Evolutionary conservation across 2,888 invertebrate genomes (phyloP), one percentile per base, ranked within the genome.

Genomic region (Venustoraphidia nigricollis): DNA sequence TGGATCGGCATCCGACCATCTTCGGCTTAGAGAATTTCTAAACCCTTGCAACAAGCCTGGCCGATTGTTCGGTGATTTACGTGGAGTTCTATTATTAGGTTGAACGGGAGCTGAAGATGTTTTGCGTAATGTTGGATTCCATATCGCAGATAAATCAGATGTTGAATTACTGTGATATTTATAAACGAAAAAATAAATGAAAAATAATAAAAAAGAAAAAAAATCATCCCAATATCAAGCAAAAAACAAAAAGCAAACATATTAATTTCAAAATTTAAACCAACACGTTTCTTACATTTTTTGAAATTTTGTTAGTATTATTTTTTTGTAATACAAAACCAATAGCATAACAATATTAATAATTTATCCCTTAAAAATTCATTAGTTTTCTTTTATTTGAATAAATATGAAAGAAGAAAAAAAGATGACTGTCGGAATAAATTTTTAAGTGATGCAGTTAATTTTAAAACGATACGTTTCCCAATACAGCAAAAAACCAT

Each of bases 41-140:
- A 79, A 76, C 55, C 79, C 79, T 57, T 77, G 77, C 59, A 79
- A 73, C 58, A 78, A 72, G 56, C 62, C 64, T 50, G 50, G 49
- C 8, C 46, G 40, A 41, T 41, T 48, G 49, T 49, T 51, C 51
- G 40, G 52, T 51, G 43, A 51, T 51, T 49, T 46, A 38, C 45
- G 27, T 9, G 53, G 47, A 10, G 54, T 47, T 17, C 53, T 48
- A 27, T 27, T 27, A 8, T 56, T 51, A 13, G 61, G 58, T 41
- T 57, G 52, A 34, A 54, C 50, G 41, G 71, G 69, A 56, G 68
- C 66, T 46, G 70, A 71, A 52, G 68, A 60, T 10, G 69, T 68
- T 65, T 71, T 72, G 54, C 72, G 63, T 47, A 70, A 59, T 37
- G 67, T 62, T 51, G 71, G 67, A 58, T 72, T 73, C 64, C 69